Conservation (phyloP, 2,113 vertebrate species). For the Megalops atlanticus region DNA sequence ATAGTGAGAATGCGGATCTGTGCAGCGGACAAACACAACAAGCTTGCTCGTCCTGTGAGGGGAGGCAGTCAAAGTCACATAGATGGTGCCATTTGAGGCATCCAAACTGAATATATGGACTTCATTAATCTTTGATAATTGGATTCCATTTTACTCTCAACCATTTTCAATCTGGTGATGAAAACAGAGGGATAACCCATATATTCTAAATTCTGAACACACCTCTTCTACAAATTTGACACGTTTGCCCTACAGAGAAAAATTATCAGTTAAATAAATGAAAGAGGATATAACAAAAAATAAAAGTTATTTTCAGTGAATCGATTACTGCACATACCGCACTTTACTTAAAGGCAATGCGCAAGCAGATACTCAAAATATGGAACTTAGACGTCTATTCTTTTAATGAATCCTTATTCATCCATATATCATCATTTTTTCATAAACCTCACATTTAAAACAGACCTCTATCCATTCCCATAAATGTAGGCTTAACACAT, state of each 20-base stretch:
- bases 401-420: background rate
- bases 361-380: background rate
- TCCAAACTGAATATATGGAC: background rate
- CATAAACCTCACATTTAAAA: too few species aligned
- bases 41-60: background rate
- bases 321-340: background rate
- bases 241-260: background rate
- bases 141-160: constrained; percentile 17
- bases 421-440: background rate
- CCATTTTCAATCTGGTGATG: background rate
- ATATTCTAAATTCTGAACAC: background rate
- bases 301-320: background rate
- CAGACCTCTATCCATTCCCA: background rate
- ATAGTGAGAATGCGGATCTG: background rate
- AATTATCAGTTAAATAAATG: background rate
- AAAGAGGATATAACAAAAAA: background rate
- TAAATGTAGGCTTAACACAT: too few species aligned
- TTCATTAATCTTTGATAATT: constrained; percentile 23
- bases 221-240: background rate
- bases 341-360: background rate
- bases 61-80: background rate
- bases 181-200: background rate
- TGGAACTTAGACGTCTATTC: background rate
- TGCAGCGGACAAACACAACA: background rate
- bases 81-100: background rate